Evolutionary conservation across 2,888 invertebrate species (phyloP).

Genomic region (Cosmorhoe ocellata): DNA sequence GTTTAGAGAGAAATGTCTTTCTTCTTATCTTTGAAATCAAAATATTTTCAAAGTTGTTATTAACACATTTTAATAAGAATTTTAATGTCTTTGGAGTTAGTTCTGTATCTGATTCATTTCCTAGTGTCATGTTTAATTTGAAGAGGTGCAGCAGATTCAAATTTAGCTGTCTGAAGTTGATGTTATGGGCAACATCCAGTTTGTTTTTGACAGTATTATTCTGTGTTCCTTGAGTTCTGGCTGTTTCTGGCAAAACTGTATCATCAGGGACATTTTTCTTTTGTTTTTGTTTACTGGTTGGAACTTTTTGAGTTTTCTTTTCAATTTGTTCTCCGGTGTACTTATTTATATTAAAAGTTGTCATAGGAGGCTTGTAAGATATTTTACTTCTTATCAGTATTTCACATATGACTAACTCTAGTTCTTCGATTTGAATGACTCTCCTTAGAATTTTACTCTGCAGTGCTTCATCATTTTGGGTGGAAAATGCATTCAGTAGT

Average conservation of each 20-base stretch:
- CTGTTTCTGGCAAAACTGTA: conserved; percentile 58
- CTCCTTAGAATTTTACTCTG: conserved; percentile 81
- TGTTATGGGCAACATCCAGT: conserved; percentile 47
- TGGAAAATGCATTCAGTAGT: conserved; percentile 87
- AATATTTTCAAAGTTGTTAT: conserved; percentile 53
- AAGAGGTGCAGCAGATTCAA: conserved; percentile 60
- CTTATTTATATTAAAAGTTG: conserved; percentile 53
- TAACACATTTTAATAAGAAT: conserved; percentile 60
- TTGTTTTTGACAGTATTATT: conserved; percentile 51
- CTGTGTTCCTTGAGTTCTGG: conserved; percentile 62
- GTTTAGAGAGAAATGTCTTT: conserved; percentile 62
- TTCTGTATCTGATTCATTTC: conserved; percentile 45
- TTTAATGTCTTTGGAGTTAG: conserved; percentile 58
- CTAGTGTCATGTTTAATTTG: conserved; percentile 53
- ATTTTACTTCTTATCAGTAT: conserved; percentile 59
- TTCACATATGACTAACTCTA: conserved; percentile 59
- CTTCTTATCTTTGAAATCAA: conserved; percentile 67
- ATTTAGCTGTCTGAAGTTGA: conserved; percentile 59
- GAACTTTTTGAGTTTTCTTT: conserved; percentile 46
- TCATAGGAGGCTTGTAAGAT: conserved; percentile 64
- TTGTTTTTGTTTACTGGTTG: conserved; percentile 33
- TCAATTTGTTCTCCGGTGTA: conserved; percentile 51
- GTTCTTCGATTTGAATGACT: conserved; percentile 60
- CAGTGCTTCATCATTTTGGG: conserved; percentile 80
- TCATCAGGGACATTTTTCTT: conserved; percentile 57